Conservation (phyloP, 2,888 invertebrate species). For the Tinea semifulvella region DNA sequence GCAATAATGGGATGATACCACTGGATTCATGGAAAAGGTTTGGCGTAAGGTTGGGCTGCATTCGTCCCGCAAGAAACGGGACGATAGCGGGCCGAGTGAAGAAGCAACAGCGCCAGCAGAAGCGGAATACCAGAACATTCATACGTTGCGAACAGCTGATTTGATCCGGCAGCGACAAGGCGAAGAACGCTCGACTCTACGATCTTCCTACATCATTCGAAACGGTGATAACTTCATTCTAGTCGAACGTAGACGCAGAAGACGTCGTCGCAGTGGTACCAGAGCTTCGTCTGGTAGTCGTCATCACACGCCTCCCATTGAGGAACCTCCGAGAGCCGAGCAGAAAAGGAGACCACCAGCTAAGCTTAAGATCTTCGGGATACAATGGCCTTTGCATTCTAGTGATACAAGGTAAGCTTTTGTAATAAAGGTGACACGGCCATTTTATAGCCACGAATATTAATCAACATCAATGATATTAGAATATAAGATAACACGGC, state of each 20-base stretch:
- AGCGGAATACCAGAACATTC: constrained; percentile 61
- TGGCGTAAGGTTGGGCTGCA: constrained; percentile 66
- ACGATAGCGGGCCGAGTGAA: constrained; percentile 59
- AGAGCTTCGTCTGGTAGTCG: constrained; percentile 55
- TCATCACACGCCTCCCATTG: constrained; percentile 57
- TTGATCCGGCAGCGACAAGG: constrained; percentile 59
- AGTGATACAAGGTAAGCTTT: constrained; percentile 54
- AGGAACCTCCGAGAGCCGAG: constrained; percentile 48
- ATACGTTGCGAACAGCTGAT: constrained; percentile 60
- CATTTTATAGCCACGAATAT: no score
- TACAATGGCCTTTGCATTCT: constrained; percentile 63
- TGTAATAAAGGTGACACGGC: no score
- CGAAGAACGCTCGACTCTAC: constrained; percentile 58
- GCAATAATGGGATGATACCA: constrained; percentile 57
- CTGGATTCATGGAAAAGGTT: constrained; percentile 65
- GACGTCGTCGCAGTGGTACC: constrained; percentile 55
- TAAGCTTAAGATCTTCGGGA: constrained; percentile 57
- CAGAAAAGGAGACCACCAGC: constrained; percentile 59
- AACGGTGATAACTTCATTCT: constrained; percentile 63
- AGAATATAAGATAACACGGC: no score
- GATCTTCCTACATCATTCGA: constrained; percentile 58
- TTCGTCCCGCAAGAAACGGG: constrained; percentile 67
- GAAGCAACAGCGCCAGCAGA: constrained; percentile 53
- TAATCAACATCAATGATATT: no score
- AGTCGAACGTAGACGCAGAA: constrained; percentile 53